A percentile compares a stretch with the other conserved stretches of the same genome.
Conservation (phyloP, 1,140 invertebrate species). For the Armadillidium nasatum region DNA sequence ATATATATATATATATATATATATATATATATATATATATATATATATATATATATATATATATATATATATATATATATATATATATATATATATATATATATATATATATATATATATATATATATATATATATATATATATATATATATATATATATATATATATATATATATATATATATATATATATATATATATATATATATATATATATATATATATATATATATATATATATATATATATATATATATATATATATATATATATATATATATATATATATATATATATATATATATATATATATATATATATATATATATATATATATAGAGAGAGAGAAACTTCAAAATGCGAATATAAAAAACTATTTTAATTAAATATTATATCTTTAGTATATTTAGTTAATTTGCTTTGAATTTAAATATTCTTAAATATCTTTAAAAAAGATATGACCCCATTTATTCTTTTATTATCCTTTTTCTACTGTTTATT, state of each 20-base stretch:
- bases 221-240: slow-evolving; percentile 16
- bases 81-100: slow-evolving; percentile 19
- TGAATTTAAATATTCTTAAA: too few relatives aligned
- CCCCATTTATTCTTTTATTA: too few relatives aligned
- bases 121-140: slow-evolving; percentile 16
- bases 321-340: neutral
- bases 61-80: neutral
- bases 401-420: too few relatives aligned
- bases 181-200: neutral
- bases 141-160: slow-evolving; percentile 13
- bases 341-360: too few relatives aligned
- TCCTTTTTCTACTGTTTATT: too few relatives aligned
- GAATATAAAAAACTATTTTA: too few relatives aligned
- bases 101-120: slow-evolving; percentile 19
- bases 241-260: slow-evolving; percentile 20
- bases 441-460: too few relatives aligned
- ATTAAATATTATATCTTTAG: too few relatives aligned
- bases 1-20: neutral
- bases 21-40: neutral
- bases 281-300: slow-evolving; percentile 12
- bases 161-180: slow-evolving; percentile 6
- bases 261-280: slow-evolving; percentile 16
- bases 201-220: neutral
- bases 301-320: slow-evolving; percentile 16
- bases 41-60: neutral